Evolutionary conservation across 2,113 vertebrate genomes (phyloP), one percentile per base, ranked within the genome.

Genomic region (Thunnus thynnus): DNA sequence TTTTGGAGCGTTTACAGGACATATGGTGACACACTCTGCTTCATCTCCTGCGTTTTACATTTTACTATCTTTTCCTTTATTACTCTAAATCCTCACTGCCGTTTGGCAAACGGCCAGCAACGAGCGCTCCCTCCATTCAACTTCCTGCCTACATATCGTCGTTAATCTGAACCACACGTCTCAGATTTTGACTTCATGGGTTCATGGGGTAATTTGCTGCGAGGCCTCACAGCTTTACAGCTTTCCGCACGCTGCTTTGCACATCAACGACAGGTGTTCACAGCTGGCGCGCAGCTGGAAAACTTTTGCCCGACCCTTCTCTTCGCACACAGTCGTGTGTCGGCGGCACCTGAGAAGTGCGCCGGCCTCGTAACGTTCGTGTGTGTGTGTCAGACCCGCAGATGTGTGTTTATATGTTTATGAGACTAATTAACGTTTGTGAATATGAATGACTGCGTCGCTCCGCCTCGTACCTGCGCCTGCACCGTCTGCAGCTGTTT

Each of bases 401-500:
- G 22, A 30, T 51, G 22, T 52, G 5, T 27, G 2, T 46, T 7
- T 30, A 12, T 55, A 20, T 13, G 5, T 54, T 17, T 9, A 18
- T 44, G 1, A 13, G 14, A 46, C 2, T 14, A 13, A 27, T 36
- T 20, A n/a, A 14, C 1, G 18, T 56, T n/a, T 47, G 41, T 8
- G 25, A 48, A n/a, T 16, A 4, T 41, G 20, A 25, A 8, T 0
- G 1, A 16, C 1, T 30, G 52, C 36, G 36, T 41, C 36, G 27
- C 8, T 13, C 36, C 20, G 25, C 20, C n/a, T n/a, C 69, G 30
- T 80, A 99, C 98, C 97, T 99, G 98, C 5, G 94, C 83, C 78
- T 99, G 98, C 75, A 97, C 84, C 1, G 90, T 92, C 13, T 96
- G 79, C 90, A 99, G 94, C 88, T 99, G 98, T 55, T 99, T 99